A percentile compares a stretch with the other conserved stretches of the same genome.
phyloP scores from a whole-genome alignment of 2,113 vertebrate genomes.

The Hemiprocne comata region DNA sequence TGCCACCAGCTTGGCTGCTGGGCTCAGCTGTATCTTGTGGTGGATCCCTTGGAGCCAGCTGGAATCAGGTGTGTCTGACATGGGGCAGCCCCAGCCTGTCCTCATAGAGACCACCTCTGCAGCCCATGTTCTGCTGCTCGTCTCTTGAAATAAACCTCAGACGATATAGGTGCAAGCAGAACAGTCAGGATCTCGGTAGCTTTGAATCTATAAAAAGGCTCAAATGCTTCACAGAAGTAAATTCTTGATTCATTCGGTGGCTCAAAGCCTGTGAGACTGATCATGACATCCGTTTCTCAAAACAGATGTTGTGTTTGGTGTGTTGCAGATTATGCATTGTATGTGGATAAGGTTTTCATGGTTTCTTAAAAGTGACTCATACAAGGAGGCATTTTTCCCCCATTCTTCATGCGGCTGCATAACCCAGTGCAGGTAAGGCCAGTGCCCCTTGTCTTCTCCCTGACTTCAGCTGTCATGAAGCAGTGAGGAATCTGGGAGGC shows the following conservation, averaged over 20 bases:
- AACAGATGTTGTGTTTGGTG: not conserved
- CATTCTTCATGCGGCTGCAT: not conserved
- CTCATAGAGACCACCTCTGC: not conserved
- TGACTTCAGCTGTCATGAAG: not conserved
- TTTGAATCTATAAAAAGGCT: not conserved
- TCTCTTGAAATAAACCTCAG: not conserved
- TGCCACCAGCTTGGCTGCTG: not conserved
- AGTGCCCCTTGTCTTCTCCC: not conserved
- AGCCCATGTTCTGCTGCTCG: not conserved
- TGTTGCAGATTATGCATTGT: not conserved
- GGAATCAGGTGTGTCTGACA: not conserved
- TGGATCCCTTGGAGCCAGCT: not conserved
- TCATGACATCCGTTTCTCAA: not conserved
- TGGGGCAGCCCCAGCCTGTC: not conserved
- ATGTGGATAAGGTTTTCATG: not conserved
- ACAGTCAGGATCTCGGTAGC: not conserved
- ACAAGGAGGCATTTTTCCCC: not conserved
- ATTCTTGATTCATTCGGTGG: not conserved
- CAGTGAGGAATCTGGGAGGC: not conserved
- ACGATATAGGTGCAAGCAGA: not conserved
- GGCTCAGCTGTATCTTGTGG: no score
- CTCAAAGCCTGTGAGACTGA: not conserved
- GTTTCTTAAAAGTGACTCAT: not conserved
- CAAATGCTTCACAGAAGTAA: not conserved
- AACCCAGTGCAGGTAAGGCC: no score